phyloP scores from a whole-genome alignment of 2,113 vertebrate genomes.

The Syngnathus typhle region DNA sequence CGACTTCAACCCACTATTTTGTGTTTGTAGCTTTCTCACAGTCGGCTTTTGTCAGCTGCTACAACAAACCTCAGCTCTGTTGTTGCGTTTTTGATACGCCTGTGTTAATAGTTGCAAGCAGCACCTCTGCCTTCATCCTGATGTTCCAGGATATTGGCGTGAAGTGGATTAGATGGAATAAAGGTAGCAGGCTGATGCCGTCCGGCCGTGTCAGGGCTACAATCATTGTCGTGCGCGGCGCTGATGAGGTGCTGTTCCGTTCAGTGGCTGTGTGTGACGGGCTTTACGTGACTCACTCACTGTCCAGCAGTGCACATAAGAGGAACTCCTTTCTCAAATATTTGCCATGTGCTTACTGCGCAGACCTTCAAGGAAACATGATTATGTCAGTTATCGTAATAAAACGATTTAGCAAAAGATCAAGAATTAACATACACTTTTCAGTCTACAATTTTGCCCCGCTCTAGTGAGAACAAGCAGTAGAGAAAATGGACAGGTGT shows the following conservation, averaged over 20 bases:
- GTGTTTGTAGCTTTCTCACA: too few species aligned
- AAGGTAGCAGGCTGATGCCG: background rate
- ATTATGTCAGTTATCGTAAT: background rate
- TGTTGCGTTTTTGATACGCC: background rate
- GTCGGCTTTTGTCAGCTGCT: too few species aligned
- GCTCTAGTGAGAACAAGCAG: background rate
- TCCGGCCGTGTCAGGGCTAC: background rate
- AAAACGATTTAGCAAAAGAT: background rate
- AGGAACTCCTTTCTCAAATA: conserved; percentile 61
- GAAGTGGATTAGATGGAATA: conserved; percentile 7
- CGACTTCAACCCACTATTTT: too few species aligned
- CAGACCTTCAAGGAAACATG: background rate
- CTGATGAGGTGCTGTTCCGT: background rate
- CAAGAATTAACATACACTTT: background rate
- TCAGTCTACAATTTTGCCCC: background rate
- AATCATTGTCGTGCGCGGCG: conserved; percentile 9
- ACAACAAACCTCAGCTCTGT: background rate
- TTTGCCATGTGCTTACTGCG: conserved; percentile 53
- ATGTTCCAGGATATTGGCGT: background rate
- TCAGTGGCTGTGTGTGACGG: background rate
- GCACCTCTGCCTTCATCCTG: background rate
- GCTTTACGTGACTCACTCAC: background rate
- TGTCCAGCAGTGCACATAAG: background rate
- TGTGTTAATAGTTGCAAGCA: background rate
- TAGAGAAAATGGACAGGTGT: background rate